Percentiles rank a stretch among this genome's conserved stretches.
These are phyloP conservation scores for Rhopalosiphum padi DNA, from an alignment of 1,140 invertebrate species.

Conservation along the genomic window DNA sequence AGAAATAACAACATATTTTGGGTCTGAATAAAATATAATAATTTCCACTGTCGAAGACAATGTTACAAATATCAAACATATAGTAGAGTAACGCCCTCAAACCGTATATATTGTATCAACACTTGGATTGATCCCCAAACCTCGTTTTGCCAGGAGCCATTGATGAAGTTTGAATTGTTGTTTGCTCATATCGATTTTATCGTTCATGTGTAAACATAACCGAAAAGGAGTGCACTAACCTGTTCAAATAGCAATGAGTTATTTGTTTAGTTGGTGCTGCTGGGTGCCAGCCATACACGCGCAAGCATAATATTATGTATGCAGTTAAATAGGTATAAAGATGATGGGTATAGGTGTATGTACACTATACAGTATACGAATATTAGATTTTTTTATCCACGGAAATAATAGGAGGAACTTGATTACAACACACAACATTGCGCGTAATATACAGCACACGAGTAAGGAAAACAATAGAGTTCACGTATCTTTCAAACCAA, in stretches of 20 bases:
- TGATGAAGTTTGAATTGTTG: slow-evolving; percentile 49
- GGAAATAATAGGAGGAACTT: background rate
- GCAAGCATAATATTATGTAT: background rate
- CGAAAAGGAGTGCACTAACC: slow-evolving; percentile 54
- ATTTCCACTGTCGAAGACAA: background rate
- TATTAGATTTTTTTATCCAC: slow-evolving; percentile 13
- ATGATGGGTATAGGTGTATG: background rate
- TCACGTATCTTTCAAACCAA: background rate
- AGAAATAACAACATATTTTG: background rate
- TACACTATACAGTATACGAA: background rate
- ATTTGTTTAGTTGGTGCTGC: slow-evolving; percentile 38
- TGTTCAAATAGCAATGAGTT: slow-evolving; percentile 48
- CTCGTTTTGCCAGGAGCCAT: slow-evolving; percentile 17
- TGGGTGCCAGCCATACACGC: background rate
- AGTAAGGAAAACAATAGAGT: background rate
- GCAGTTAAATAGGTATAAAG: background rate
- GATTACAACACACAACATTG: background rate
- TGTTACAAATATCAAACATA: background rate
- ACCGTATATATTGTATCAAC: background rate
- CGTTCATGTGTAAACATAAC: slow-evolving; percentile 32
- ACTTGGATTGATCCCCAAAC: slow-evolving; percentile 32
- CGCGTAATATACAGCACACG: background rate
- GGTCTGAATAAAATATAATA: background rate
- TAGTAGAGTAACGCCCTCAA: background rate
- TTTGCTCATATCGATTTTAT: slow-evolving; percentile 54